Evolutionary conservation across 2,113 vertebrate genomes (phyloP), one percentile per base, ranked within the genome.

Genomic region (Herpailurus yagouaroundi): DNA sequence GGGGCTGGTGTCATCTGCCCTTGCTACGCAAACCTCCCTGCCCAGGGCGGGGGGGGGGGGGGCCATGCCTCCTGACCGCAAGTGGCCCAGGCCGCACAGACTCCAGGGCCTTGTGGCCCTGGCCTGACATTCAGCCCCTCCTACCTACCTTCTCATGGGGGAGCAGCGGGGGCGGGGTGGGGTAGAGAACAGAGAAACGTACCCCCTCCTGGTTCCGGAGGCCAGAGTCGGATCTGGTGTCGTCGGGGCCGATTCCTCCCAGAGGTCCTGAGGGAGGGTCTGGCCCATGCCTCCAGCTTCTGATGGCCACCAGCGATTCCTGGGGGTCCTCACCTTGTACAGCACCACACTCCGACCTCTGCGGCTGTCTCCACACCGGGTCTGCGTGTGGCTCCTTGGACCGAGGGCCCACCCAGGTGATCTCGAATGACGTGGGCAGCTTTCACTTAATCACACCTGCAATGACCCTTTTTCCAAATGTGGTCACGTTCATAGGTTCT

Each of bases 281-380:
- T 5, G 6, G 45, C 10, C 50, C 31, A 27, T 45, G 12, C 41
- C 64, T 8, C 21, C n/a, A 66, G 74, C 83, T 18, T 16, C 18
- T 2, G 12, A 48, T 2, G 33, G 7, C 18, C 5, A 13, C 83
- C 31, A 0, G 60, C 10, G 0, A 5, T 16, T 9, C 3, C 2
- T 1, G n/a, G 7, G 19, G 50, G 4, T 45, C 36, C 50, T 19
- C 7, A 13, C 31, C 38, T 45, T 16, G 6, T 0, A 33, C 21
- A 9, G 36, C 12, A 5, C 25, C 4, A 7, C 15, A 4, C 79
- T 23, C 23, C 25, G 4, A 1, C 9, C 13, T 18, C 16, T 50
- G 66, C 66, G 27, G 4, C 19, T 2, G 12, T 27, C 33, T 38
- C 6, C 41, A 23, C 57, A 1, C 29, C 4, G 2, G 8, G 38